These are phyloP conservation scores for Dipodomys spectabilis DNA, from an alignment of 2,113 vertebrate species.

Conservation along the genomic window DNA sequence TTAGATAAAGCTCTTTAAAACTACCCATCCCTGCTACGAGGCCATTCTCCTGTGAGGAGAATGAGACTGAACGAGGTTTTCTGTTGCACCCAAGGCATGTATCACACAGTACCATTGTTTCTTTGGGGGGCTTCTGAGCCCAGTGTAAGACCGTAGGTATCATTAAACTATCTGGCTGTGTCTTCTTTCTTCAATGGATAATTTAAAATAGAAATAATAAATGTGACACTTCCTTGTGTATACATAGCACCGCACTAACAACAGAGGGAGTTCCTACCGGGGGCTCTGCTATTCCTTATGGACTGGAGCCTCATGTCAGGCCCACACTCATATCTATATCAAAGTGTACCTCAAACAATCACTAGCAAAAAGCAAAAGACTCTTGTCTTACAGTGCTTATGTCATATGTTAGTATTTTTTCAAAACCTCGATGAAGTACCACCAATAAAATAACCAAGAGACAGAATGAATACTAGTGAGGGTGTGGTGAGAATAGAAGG, in stretches of 20 bases:
- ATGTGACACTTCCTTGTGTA: conserved; percentile 75
- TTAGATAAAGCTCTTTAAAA: background rate
- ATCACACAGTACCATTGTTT: background rate
- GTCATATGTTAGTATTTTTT: conserved; percentile 29
- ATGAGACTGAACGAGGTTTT: background rate
- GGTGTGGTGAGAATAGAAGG: background rate
- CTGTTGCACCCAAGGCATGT: conserved; percentile 29
- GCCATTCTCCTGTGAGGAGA: background rate
- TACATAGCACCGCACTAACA: conserved; percentile 68
- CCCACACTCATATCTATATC: conserved; percentile 69
- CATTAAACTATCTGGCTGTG: conserved; percentile 68
- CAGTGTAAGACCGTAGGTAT: conserved; percentile 40
- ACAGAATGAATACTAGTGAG: background rate
- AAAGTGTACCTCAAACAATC: background rate
- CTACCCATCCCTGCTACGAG: background rate
- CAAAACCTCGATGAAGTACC: background rate
- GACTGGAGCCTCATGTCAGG: conserved; percentile 6
- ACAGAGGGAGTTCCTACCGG: conserved; percentile 71
- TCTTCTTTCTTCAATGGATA: conserved; percentile 71
- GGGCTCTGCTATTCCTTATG: conserved; percentile 37
- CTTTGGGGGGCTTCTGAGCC: conserved; percentile 52
- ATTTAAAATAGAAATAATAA: conserved; percentile 80
- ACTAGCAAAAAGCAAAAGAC: background rate
- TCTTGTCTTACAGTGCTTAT: background rate
- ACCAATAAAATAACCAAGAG: background rate